Percentiles rank a stretch among this genome's conserved stretches.
These are phyloP conservation scores for Seladonia tumulorum DNA, from an alignment of 2,888 invertebrate genomes.

Conservation along the genomic window DNA sequence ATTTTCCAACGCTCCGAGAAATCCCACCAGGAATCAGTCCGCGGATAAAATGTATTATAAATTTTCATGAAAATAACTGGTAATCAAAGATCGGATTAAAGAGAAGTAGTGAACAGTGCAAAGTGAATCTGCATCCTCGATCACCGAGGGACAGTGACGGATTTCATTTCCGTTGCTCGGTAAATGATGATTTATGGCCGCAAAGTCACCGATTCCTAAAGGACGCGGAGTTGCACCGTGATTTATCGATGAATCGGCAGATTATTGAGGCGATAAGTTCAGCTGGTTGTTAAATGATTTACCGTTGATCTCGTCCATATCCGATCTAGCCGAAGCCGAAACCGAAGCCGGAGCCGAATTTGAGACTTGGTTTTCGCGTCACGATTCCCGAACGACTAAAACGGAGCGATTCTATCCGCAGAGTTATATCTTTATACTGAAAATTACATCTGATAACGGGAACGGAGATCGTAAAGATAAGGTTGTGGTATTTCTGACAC, in stretches of 20 bases:
- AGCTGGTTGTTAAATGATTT: neutral
- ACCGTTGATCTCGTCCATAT: slow-evolving; percentile 49
- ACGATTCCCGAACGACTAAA: slow-evolving; percentile 37
- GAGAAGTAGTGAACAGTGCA: neutral
- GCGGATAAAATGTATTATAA: neutral
- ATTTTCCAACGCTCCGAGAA: neutral
- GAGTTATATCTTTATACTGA: slow-evolving; percentile 46
- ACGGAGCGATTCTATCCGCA: slow-evolving; percentile 21
- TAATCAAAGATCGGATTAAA: neutral
- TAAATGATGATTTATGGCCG: neutral
- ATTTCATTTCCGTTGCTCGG: neutral
- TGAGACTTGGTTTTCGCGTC: slow-evolving; percentile 21
- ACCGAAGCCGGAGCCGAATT: neutral
- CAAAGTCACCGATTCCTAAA: neutral
- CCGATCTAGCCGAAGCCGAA: neutral
- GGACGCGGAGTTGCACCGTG: neutral
- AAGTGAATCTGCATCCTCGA: neutral
- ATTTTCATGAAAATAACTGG: neutral
- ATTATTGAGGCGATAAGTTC: neutral
- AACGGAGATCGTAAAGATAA: slow-evolving; percentile 68
- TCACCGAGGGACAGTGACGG: neutral
- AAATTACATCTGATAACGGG: slow-evolving; percentile 47
- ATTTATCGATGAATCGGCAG: slow-evolving; percentile 2
- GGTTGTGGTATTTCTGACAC: slow-evolving; percentile 57
- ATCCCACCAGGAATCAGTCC: neutral